phyloP scores from a whole-genome alignment of 2,797 vertebrate species.

The Melanotaenia nigrans region DNA sequence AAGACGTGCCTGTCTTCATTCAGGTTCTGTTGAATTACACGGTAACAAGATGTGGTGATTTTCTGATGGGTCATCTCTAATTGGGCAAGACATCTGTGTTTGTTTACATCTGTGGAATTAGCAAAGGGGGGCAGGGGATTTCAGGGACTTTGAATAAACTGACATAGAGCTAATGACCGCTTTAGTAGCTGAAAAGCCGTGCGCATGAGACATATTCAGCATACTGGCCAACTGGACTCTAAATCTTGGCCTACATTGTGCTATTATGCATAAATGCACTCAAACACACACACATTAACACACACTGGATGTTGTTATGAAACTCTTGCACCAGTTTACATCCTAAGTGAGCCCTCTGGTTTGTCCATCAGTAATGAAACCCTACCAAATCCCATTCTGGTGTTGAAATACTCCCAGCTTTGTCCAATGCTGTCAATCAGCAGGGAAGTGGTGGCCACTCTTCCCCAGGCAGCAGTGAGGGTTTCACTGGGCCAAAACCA shows the following conservation, averaged over 20 bases:
- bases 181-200: constrained; percentile 49
- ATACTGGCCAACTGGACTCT: constrained; percentile 12
- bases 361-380: constrained; percentile 59
- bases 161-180: constrained; percentile 45
- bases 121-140: neutral
- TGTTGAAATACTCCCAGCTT: constrained; percentile 61
- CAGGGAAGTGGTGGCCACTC: neutral
- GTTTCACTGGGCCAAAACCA: constrained; percentile 2
- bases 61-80: constrained; percentile 35
- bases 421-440: constrained; percentile 39
- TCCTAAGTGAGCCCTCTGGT: constrained; percentile 36
- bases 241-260: neutral
- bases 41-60: constrained; percentile 27
- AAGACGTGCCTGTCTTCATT: too few relatives aligned
- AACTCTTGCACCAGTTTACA: constrained; percentile 56
- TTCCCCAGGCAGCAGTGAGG: neutral
- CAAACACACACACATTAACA: constrained; percentile 3
- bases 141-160: constrained; percentile 9
- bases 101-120: constrained; percentile 9
- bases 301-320: constrained; percentile 64
- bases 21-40: neutral
- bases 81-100: constrained; percentile 26
- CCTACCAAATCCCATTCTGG: constrained; percentile 55
- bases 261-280: constrained; percentile 2
- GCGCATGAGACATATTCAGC: constrained; percentile 19